Percentiles rank a stretch among this genome's conserved stretches.
phyloP scores from a whole-genome alignment of 2,113 vertebrate species.

The Trochalopteron elliotii region DNA sequence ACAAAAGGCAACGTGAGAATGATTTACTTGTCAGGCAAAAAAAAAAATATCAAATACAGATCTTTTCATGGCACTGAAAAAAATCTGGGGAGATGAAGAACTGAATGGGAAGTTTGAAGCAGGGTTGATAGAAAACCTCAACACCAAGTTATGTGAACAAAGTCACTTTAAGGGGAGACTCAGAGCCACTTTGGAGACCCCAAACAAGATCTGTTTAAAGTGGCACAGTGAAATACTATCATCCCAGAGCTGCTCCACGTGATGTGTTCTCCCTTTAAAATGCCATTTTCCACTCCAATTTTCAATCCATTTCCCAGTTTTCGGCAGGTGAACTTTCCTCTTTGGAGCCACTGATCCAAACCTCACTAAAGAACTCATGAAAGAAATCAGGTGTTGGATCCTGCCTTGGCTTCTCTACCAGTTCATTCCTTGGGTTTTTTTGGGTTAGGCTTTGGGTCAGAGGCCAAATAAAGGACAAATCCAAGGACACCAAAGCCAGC shows the following conservation, averaged over 20 bases:
- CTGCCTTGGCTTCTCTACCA: neutral
- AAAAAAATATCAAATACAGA: neutral
- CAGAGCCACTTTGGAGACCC: neutral
- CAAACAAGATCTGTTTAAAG: neutral
- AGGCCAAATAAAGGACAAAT: rapidly evolving
- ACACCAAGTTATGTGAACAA: rapidly evolving
- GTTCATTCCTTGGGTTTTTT: neutral
- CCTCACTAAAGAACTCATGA: too few species aligned
- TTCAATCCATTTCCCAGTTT: neutral
- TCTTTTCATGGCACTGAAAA: neutral
- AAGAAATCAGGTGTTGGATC: neutral
- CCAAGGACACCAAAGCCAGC: neutral
- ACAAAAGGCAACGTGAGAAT: neutral
- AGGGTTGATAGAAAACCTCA: neutral
- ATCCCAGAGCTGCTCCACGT: neutral
- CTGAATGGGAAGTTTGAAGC: neutral
- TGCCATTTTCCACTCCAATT: neutral
- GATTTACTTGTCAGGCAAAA: neutral
- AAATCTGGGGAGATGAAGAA: neutral
- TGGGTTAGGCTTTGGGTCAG: neutral
- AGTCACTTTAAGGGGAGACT: neutral
- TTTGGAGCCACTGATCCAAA: neutral
- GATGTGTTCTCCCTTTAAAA: neutral
- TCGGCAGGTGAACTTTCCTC: neutral
- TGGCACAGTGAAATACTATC: neutral